Evolutionary conservation across 2,888 invertebrate genomes (phyloP).

Genomic region (Cybosia mesomella): DNA sequence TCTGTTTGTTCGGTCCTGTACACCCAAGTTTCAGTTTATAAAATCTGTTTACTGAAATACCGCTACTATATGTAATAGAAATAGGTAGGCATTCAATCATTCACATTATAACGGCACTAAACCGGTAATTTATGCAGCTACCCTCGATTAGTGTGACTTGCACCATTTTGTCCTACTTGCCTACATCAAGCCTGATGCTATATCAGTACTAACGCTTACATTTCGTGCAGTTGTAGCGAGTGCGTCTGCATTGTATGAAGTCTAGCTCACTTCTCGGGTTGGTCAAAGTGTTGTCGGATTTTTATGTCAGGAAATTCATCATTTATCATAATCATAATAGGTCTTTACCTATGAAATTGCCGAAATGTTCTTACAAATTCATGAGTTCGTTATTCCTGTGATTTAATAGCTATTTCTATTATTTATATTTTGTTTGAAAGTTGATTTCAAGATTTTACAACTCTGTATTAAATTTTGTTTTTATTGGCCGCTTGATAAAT

Average conservation of each 20-base stretch:
- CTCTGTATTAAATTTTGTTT: no score
- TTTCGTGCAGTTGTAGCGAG: neutral
- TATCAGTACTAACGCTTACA: neutral
- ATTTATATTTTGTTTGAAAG: no score
- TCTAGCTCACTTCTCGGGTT: neutral
- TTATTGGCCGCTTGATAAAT: no score
- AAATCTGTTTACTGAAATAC: neutral
- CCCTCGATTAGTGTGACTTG: constrained; percentile 54
- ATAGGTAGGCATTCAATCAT: constrained; percentile 54
- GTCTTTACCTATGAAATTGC: no score
- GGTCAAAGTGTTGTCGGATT: no score
- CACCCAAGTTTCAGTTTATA: neutral
- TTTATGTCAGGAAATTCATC: no score
- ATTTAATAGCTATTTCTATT: no score
- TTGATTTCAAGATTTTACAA: no score
- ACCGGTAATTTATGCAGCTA: constrained; percentile 57
- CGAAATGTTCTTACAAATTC: no score
- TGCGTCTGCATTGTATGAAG: neutral
- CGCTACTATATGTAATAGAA: constrained; percentile 22
- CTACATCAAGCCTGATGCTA: constrained; percentile 7
- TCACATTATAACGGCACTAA: constrained; percentile 56
- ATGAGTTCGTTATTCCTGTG: no score
- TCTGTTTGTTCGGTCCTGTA: no score
- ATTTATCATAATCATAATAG: no score
- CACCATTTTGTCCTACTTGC: constrained; percentile 61